A percentile compares a stretch with the other conserved stretches of the same genome.
phyloP scores from a whole-genome alignment of 2,113 vertebrate genomes.

The Psammodynastes pulverulentus region DNA sequence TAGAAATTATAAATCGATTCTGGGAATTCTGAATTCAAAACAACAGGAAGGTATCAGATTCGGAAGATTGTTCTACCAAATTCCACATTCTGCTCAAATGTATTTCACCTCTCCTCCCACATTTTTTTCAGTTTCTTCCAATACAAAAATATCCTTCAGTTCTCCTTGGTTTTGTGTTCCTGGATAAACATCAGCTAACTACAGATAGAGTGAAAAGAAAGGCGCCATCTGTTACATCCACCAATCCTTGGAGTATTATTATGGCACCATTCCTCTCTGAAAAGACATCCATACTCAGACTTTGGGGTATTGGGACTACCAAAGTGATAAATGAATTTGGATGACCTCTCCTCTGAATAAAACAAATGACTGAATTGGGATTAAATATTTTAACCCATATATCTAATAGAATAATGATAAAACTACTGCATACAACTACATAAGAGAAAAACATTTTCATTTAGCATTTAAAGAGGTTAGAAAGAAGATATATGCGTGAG shows the following conservation, averaged over 20 bases:
- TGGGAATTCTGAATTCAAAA: not conserved
- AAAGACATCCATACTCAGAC: not conserved
- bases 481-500: not conserved
- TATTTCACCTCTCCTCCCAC: not conserved
- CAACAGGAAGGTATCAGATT: not conserved
- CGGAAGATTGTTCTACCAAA: not conserved
- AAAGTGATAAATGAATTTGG: not conserved
- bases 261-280: too few species aligned
- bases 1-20: not conserved
- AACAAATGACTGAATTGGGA: not conserved
- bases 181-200: not conserved
- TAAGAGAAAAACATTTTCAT: not conserved
- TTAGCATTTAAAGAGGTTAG: not conserved
- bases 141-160: not conserved
- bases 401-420: not conserved
- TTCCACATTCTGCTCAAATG: not conserved
- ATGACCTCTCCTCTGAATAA: not conserved
- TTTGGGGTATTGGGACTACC: not conserved
- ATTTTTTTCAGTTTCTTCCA: not conserved
- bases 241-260: not conserved
- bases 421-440: not conserved
- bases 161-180: not conserved
- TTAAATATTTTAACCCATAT: not conserved
- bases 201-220: not conserved
- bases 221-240: not conserved